Conservation (phyloP, 1,140 invertebrate species). For the Zaprionus davidi region DNA sequence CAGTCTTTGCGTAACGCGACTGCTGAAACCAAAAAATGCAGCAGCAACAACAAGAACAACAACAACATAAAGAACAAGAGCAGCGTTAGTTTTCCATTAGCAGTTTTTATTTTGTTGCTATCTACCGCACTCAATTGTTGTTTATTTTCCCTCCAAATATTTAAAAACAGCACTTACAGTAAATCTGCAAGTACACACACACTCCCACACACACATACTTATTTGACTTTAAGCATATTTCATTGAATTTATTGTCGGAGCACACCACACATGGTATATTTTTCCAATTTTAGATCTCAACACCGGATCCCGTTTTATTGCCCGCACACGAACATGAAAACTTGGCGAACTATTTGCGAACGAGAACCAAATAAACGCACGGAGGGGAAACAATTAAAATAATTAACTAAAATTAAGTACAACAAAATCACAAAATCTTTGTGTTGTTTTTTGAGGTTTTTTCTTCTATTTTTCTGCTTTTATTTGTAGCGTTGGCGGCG, state of each 20-base stretch:
- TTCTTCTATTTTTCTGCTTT: conserved; percentile 1
- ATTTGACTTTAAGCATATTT: conserved; percentile 36
- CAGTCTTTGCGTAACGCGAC: conserved; percentile 43
- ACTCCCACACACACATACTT: neutral
- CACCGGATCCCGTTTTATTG: conserved; percentile 27
- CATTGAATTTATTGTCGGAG: conserved; percentile 29
- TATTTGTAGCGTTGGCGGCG: conserved; percentile 36
- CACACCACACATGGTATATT: conserved; percentile 21
- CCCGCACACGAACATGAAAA: conserved; percentile 11
- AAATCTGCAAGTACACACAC: neutral
- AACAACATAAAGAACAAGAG: neutral
- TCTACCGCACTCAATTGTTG: conserved; percentile 1
- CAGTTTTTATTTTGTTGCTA: conserved; percentile 3
- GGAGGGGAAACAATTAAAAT: conserved; percentile 1
- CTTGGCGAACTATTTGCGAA: neutral
- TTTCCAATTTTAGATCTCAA: conserved; percentile 7
- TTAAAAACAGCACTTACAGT: conserved; percentile 4
- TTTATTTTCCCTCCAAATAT: conserved; percentile 2
- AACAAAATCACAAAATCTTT: conserved; percentile 9
- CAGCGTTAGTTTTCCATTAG: conserved; percentile 11
- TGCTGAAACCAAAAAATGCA: conserved; percentile 20
- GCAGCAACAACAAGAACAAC: neutral
- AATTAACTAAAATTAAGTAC: conserved; percentile 16
- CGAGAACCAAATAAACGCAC: conserved; percentile 12
- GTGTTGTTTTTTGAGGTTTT: conserved; percentile 7